Evolutionary conservation across 2,797 vertebrate species (phyloP).

Genomic region (Myoxocephalus aenaeus): DNA sequence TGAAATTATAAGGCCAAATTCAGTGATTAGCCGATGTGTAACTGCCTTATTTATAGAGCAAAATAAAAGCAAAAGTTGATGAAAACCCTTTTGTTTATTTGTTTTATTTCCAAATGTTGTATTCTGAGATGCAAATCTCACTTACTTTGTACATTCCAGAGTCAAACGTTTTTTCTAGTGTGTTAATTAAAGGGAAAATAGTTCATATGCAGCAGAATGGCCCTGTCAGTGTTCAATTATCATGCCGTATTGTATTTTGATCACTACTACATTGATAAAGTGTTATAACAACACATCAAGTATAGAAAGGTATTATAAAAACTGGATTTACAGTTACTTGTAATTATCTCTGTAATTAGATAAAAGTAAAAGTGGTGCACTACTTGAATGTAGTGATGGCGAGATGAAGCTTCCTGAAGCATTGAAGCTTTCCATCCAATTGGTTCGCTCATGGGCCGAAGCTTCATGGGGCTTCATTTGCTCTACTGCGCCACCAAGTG

Average conservation of each 20-base stretch:
- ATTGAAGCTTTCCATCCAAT: too few relatives aligned
- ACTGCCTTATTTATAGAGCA: slow-evolving; percentile 78
- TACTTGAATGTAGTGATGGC: background rate
- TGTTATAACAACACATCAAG: background rate
- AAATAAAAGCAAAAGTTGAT: slow-evolving; percentile 61
- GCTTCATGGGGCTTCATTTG: too few relatives aligned
- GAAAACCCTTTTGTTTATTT: slow-evolving; percentile 22
- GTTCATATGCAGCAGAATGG: background rate
- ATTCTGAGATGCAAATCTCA: background rate
- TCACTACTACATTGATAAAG: background rate
- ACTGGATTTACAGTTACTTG: background rate
- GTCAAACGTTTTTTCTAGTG: background rate
- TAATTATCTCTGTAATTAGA: background rate
- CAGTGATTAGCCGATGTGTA: slow-evolving; percentile 59
- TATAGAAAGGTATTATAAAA: background rate
- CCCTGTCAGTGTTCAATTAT: background rate
- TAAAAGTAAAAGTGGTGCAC: background rate
- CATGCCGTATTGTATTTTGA: background rate
- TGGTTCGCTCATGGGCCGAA: too few relatives aligned
- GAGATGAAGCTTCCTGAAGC: too few relatives aligned
- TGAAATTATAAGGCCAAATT: slow-evolving; percentile 72
- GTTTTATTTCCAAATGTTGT: background rate
- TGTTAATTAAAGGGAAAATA: background rate
- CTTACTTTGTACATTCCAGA: background rate
- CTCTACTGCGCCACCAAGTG: too few relatives aligned